These are phyloP conservation scores for Dreissena polymorpha DNA, from an alignment of 1,140 invertebrate species.

Conservation along the genomic window DNA sequence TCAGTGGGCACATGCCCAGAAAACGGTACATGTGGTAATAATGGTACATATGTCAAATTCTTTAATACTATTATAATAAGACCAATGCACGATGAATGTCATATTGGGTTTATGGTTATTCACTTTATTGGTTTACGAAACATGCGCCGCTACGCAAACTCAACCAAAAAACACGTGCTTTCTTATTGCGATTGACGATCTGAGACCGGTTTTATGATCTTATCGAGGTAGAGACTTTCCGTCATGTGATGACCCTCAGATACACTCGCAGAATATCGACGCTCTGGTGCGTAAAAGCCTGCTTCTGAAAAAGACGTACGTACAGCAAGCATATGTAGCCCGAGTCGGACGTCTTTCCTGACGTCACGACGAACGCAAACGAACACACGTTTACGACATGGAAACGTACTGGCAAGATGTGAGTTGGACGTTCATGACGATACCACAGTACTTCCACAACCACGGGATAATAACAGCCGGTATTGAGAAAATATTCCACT, in stretches of 20 bases:
- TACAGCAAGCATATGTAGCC: conserved; percentile 7
- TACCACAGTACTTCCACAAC: conserved; percentile 90
- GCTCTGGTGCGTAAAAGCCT: too few relatives aligned
- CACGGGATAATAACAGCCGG: conserved; percentile 89
- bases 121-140: too few relatives aligned
- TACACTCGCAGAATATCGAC: too few relatives aligned
- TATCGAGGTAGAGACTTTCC: neutral
- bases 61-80: too few relatives aligned
- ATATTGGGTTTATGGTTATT: too few relatives aligned
- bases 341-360: conserved; percentile 87
- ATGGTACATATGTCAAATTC: too few relatives aligned
- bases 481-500: conserved; percentile 90
- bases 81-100: too few relatives aligned
- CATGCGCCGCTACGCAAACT: neutral
- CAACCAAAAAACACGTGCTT: conserved; percentile 11
- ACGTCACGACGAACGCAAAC: conserved; percentile 90
- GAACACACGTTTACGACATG: conserved; percentile 87
- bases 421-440: conserved; percentile 89
- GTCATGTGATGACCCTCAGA: neutral
- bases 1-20: too few relatives aligned
- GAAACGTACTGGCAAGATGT: conserved; percentile 86
- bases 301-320: too few relatives aligned
- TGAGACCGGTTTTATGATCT: neutral
- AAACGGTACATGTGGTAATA: too few relatives aligned
- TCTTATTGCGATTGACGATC: conserved; percentile 5